Evolutionary conservation across 64 coral and sea anemone genomes (phyloP).

Genomic region (Pocillopora damicornis): DNA sequence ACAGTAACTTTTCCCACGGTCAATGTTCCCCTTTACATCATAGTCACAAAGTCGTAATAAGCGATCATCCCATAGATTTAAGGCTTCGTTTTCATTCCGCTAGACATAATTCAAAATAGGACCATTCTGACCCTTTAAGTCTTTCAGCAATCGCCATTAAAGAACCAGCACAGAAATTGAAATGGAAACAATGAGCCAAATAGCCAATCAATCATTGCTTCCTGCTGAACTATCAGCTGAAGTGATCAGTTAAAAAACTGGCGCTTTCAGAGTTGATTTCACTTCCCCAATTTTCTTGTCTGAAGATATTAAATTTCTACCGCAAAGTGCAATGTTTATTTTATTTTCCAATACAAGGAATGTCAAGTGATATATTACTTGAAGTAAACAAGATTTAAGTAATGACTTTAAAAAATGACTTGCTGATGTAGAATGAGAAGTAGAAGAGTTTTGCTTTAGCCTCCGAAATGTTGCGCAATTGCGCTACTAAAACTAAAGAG

Average conservation of each 20-base stretch:
- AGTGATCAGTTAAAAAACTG: not conserved
- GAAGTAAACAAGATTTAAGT: not conserved
- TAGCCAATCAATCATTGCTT: not conserved
- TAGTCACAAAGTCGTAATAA: not conserved
- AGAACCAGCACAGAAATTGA: not conserved
- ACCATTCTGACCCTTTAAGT: not conserved
- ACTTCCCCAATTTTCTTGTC: not conserved
- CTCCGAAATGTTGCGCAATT: not conserved
- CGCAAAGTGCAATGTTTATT: not conserved
- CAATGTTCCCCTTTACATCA: not conserved
- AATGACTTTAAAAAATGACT: not conserved
- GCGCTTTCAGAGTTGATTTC: not conserved
- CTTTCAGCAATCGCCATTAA: not conserved
- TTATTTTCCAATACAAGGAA: not conserved
- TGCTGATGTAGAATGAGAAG: not conserved
- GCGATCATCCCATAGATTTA: not conserved
- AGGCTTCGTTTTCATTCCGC: not conserved
- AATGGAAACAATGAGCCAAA: not conserved
- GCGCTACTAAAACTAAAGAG: not conserved
- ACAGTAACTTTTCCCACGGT: slow-evolving; percentile 48
- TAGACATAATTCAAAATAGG: too few relatives aligned
- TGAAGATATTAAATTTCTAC: not conserved
- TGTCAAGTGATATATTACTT: not conserved
- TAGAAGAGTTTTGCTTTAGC: too few relatives aligned
- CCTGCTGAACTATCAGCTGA: not conserved